A percentile compares a stretch with the other conserved stretches of the same genome.
These are phyloP conservation scores for Pseudomugil gertrudae DNA, from an alignment of 2,797 vertebrate genomes.

Conservation along the genomic window DNA sequence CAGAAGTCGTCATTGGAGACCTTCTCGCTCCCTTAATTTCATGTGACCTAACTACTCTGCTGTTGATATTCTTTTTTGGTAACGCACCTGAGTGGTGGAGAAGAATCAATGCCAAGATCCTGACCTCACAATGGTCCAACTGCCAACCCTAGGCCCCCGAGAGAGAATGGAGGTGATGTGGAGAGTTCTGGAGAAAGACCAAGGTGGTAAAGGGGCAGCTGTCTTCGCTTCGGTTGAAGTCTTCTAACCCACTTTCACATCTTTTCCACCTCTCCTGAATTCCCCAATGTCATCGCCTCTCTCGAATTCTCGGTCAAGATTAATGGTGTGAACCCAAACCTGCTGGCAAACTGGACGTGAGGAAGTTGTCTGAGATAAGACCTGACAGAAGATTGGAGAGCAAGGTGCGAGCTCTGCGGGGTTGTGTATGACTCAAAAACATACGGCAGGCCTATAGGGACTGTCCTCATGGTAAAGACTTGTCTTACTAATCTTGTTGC, in stretches of 20 bases:
- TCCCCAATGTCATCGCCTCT: conserved; percentile 53
- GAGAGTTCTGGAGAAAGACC: conserved; percentile 62
- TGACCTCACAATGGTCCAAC: conserved; percentile 65
- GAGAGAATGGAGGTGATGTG: conserved; percentile 22
- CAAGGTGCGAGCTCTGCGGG: conserved; percentile 24
- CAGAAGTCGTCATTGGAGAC: conserved; percentile 16
- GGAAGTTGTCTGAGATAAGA: conserved; percentile 62
- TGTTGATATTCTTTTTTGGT: conserved; percentile 30
- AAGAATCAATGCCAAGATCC: conserved; percentile 32
- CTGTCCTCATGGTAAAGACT: conserved; percentile 58
- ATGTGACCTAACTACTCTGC: conserved; percentile 10
- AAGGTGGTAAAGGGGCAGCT: conserved; percentile 76
- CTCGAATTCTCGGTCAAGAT: conserved; percentile 75
- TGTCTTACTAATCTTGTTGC: conserved; percentile 50
- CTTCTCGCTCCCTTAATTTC: conserved; percentile 15
- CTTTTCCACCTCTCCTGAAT: conserved; percentile 62
- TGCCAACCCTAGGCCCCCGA: conserved; percentile 64
- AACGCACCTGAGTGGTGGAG: conserved; percentile 21
- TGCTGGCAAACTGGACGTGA: conserved; percentile 76
- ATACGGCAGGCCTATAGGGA: conserved; percentile 64
- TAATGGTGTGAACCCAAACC: conserved; percentile 80
- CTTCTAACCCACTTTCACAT: conserved; percentile 84
- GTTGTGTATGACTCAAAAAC: conserved; percentile 51
- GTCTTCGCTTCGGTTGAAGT: conserved; percentile 83
- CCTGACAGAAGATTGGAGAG: conserved; percentile 67